Conservation (phyloP, 2,113 vertebrate species). For the Aspiorhynchus laticeps region DNA sequence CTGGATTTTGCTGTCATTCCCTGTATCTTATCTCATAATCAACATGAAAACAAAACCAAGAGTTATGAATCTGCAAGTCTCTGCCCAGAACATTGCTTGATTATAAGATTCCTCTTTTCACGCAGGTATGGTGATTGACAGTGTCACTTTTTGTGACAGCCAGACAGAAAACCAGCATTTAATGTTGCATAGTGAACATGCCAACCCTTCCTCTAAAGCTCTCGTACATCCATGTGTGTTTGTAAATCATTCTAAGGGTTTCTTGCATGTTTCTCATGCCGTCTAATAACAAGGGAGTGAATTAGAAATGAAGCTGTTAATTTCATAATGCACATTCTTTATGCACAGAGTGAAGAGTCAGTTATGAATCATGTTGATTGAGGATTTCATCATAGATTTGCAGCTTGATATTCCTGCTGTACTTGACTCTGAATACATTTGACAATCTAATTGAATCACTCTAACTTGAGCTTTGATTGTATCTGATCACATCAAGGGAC, state of each 20-base stretch:
- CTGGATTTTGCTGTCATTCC: conserved; percentile 19
- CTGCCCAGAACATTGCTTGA: conserved; percentile 4
- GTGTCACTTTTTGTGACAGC: not conserved
- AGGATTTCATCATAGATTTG: not conserved
- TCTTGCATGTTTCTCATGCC: not conserved
- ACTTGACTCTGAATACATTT: not conserved
- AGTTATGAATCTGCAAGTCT: not conserved
- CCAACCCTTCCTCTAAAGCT: not conserved
- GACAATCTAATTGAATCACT: not conserved
- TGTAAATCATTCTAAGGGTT: too few species aligned
- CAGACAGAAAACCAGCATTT: not conserved
- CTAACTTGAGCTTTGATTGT: not conserved
- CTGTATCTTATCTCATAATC: conserved; percentile 42
- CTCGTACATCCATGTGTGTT: not conserved
- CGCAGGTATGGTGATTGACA: not conserved
- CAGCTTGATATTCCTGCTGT: not conserved
- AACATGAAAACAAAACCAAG: conserved; percentile 5
- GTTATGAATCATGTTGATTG: not conserved
- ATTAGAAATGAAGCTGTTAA: not conserved
- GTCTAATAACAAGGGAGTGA: not conserved
- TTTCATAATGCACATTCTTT: not conserved
- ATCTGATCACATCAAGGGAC: not conserved
- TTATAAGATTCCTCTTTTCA: conserved; percentile 24
- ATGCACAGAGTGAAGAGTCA: not conserved
- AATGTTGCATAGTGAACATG: not conserved